These are phyloP conservation scores for Drosophila incognita DNA, from an alignment of 2,888 invertebrate species.

Conservation along the genomic window DNA sequence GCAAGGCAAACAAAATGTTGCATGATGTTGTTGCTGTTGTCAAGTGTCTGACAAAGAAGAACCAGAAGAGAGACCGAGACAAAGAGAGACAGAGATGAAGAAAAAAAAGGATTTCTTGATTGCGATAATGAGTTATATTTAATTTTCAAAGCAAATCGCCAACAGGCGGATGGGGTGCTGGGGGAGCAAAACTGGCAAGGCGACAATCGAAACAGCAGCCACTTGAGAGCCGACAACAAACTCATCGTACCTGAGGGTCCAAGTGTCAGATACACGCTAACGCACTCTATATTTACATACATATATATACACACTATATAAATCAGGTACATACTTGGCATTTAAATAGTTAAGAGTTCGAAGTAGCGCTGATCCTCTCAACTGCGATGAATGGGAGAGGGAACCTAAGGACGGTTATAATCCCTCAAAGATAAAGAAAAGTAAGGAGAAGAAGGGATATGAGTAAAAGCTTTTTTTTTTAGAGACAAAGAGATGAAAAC, in stretches of 20 bases:
- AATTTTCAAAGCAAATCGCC: constrained; percentile 62
- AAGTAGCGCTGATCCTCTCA: constrained; percentile 32
- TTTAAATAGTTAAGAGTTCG: constrained; percentile 34
- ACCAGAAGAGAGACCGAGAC: constrained; percentile 12
- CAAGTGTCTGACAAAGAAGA: constrained; percentile 56
- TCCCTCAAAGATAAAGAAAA: neutral
- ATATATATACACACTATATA: neutral
- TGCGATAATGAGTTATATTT: constrained; percentile 78
- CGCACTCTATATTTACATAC: neutral
- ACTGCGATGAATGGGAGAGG: neutral
- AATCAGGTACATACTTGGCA: constrained; percentile 14
- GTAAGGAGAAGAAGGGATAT: neutral
- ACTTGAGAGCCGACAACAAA: constrained; percentile 52
- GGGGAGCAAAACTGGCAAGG: constrained; percentile 1
- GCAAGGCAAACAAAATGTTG: constrained; percentile 34
- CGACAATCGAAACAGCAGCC: constrained; percentile 60
- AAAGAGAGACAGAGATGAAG: neutral
- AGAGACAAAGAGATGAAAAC: neutral
- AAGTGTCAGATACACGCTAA: constrained; percentile 9
- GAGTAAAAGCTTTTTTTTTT: neutral
- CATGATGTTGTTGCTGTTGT: constrained; percentile 40
- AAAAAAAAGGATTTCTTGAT: constrained; percentile 76
- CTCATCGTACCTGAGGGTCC: constrained; percentile 37
- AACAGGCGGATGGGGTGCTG: neutral
- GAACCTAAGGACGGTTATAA: neutral